Evolutionary conservation across 2,113 vertebrate species (phyloP), one percentile per base, ranked within the genome.

Genomic region (Gobio gobio): DNA sequence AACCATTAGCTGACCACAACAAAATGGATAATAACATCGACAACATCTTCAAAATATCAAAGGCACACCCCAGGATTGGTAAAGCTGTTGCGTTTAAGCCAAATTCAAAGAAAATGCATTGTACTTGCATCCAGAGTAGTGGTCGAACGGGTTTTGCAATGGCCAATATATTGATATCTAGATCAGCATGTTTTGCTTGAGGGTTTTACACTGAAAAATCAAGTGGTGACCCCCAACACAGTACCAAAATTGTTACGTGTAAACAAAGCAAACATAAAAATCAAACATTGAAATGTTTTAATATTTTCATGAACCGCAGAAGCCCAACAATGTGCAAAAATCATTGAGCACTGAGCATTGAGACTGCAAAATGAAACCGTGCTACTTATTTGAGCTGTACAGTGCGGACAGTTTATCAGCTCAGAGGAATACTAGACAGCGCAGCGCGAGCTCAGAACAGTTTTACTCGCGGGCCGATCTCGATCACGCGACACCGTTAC

Each of bases 1-100:
- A 70, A 79, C 77, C 82, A 88, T 88, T 86, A 88, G 70, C n/a
- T 47, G 59, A 81, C 87, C 79, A 45, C 77, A 29, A 47, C 77
- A 4, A 59, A 88, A 80, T 64, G 36, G 61, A 77, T 70, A 82
- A 80, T 40, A 83, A 5, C 58, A 63, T 45, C 43, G 33, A 78
- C 87, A 84, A 22, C 87, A 83, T 83, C 87, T 73, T 77, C 40
- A 29, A 20, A 85, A 76, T 68, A 80, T 40, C 63, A 70, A 78
- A 77, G 83, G 43, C 72, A 49, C 77, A 78, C 33, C 54, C 61
- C 61, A 24, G 16, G 33, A 36, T 72, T 66, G 13, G 51, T 40
- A 73, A 82, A 76, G 61, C 58, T 14, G 40, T 61, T 75, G 10
- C n/a, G 13, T 74, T 82, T 66, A 43, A 73, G 45, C 40, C 45